phyloP scores from a whole-genome alignment of 2,113 vertebrate genomes.

The Egretta garzetta region DNA sequence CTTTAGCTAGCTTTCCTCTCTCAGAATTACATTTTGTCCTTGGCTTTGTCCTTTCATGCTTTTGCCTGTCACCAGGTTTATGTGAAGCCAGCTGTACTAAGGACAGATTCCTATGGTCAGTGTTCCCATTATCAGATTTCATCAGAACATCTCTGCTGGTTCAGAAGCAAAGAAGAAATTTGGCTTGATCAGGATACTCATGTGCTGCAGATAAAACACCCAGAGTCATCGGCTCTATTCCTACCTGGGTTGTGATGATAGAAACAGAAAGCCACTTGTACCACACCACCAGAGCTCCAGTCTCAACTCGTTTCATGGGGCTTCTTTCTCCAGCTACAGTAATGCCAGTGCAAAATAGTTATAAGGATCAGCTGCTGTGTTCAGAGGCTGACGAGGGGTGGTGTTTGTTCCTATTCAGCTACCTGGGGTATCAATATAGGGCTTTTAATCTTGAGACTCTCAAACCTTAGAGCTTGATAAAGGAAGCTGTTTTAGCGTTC shows the following conservation, averaged over 20 bases:
- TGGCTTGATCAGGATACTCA: neutral
- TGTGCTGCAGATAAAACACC: neutral
- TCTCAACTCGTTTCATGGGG: neutral
- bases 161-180: neutral
- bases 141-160: neutral
- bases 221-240: neutral
- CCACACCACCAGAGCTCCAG: neutral
- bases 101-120: neutral
- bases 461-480: neutral
- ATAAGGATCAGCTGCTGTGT: neutral
- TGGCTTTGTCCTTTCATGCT: neutral
- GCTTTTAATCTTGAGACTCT: neutral
- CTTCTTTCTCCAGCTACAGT: neutral
- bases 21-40: neutral
- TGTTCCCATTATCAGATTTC: neutral
- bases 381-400: neutral
- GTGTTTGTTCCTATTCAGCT: neutral
- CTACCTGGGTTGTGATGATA: neutral
- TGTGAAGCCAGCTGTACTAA: neutral
- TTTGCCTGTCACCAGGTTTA: neutral
- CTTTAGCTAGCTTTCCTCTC: neutral
- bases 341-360: neutral
- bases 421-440: neutral
- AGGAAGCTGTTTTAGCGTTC: neutral
- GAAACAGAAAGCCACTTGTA: neutral